Conservation (phyloP, 1,140 invertebrate species). For the Drosophila ananassae region DNA sequence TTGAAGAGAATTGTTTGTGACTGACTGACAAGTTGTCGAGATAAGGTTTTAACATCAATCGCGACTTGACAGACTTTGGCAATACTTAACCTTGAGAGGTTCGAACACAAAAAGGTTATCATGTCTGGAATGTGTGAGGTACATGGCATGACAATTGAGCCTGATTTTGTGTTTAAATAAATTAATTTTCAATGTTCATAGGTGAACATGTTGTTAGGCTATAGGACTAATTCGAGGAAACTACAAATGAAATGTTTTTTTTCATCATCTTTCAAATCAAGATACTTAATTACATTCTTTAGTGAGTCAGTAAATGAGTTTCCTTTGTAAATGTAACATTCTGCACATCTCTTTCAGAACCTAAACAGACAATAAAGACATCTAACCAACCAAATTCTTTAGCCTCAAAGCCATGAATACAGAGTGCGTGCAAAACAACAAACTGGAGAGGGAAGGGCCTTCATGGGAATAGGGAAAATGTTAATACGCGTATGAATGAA, state of each 20-base stretch:
- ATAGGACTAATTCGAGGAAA: not conserved
- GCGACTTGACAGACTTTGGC: constrained; percentile 18
- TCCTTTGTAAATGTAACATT: constrained; percentile 2
- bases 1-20: constrained; percentile 39
- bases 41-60: constrained; percentile 45
- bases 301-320: not conserved
- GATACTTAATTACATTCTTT: constrained; percentile 10
- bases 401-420: constrained; percentile 44
- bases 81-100: constrained; percentile 31
- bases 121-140: constrained; percentile 23
- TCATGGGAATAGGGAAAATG: constrained; percentile 13
- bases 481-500: constrained; percentile 43
- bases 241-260: not conserved
- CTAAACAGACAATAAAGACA: constrained; percentile 31
- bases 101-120: constrained; percentile 20
- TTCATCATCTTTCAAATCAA: not conserved
- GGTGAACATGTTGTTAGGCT: not conserved
- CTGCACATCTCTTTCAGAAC: constrained; percentile 14
- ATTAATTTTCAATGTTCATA: constrained; percentile 15
- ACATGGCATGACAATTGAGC: constrained; percentile 10
- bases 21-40: constrained; percentile 28
- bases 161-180: constrained; percentile 19
- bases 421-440: constrained; percentile 25
- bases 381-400: constrained; percentile 23
- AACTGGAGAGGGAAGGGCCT: constrained; percentile 20